phyloP scores from a whole-genome alignment of 2,888 invertebrate species.

The Rhyacophila evoluta region DNA sequence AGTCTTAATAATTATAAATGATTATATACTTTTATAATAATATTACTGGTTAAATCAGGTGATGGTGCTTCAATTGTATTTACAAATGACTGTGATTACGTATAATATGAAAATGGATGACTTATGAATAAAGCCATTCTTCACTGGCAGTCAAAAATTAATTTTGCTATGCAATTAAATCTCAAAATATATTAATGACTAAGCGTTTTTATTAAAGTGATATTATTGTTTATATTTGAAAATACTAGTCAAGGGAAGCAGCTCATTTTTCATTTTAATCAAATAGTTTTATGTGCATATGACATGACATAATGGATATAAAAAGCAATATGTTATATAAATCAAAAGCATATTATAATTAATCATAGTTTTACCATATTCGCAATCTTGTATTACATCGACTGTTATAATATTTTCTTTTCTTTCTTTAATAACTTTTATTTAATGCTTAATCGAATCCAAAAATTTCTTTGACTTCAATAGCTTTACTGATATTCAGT shows the following conservation, averaged over 20 bases:
- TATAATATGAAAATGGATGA: background rate
- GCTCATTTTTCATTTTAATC: constrained; percentile 1
- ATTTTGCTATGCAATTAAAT: background rate
- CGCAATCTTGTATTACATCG: no score
- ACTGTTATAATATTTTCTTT: no score
- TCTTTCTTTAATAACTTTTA: no score
- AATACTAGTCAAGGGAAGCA: constrained; percentile 5
- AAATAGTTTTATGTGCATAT: background rate
- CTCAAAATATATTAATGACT: background rate
- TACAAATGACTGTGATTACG: background rate
- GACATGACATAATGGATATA: constrained; percentile 9
- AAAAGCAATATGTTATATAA: no score
- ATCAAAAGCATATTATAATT: no score
- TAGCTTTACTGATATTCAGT: no score
- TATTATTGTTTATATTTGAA: constrained; percentile 15
- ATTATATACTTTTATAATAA: background rate
- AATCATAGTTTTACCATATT: no score
- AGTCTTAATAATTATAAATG: background rate
- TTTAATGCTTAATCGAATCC: no score
- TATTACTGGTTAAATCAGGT: background rate
- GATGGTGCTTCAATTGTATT: constrained; percentile 4
- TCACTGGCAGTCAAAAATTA: background rate
- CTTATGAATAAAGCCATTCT: background rate
- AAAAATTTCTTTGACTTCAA: no score
- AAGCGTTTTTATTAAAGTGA: background rate